A percentile compares a stretch with the other conserved stretches of the same genome.
phyloP scores from a whole-genome alignment of 2,888 invertebrate genomes.

The Phorcus lineatus region DNA sequence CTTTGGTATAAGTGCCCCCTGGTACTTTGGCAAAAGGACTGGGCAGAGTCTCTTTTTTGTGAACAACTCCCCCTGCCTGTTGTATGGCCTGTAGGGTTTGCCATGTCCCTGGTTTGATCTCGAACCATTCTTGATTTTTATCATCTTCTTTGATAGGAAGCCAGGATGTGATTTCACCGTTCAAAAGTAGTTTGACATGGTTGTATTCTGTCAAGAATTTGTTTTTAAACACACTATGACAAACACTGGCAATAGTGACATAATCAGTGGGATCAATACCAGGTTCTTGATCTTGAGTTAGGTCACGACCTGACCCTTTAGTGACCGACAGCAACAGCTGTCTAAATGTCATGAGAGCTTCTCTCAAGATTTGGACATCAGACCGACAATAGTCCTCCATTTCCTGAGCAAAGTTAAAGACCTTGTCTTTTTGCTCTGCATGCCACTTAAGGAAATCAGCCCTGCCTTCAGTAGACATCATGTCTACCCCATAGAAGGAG shows the following conservation, averaged over 20 bases:
- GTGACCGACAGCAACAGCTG: too few relatives aligned
- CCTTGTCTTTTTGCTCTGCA: too few relatives aligned
- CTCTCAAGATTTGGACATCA: too few relatives aligned
- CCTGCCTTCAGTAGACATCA: constrained; percentile 23
- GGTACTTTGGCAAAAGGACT: not conserved
- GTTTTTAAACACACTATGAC: not conserved
- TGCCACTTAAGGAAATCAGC: too few relatives aligned
- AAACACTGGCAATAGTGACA: not conserved
- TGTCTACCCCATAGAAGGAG: constrained; percentile 34
- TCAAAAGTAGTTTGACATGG: not conserved
- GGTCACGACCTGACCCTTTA: too few relatives aligned
- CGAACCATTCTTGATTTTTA: not conserved
- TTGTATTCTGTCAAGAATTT: not conserved
- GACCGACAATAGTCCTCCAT: too few relatives aligned
- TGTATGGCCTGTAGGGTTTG: not conserved
- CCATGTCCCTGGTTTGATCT: not conserved
- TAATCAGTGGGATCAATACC: constrained; percentile 17
- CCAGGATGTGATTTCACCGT: not conserved
- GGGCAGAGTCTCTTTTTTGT: not conserved
- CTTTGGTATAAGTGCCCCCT: not conserved
- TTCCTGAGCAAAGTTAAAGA: too few relatives aligned
- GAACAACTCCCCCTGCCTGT: too few relatives aligned
- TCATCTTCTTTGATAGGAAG: not conserved
- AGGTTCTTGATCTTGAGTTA: not conserved
- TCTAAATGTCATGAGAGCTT: too few relatives aligned